Evolutionary conservation across 2,888 invertebrate species (phyloP), one percentile per base, ranked within the genome.

Genomic region (Morinoia aosen): DNA sequence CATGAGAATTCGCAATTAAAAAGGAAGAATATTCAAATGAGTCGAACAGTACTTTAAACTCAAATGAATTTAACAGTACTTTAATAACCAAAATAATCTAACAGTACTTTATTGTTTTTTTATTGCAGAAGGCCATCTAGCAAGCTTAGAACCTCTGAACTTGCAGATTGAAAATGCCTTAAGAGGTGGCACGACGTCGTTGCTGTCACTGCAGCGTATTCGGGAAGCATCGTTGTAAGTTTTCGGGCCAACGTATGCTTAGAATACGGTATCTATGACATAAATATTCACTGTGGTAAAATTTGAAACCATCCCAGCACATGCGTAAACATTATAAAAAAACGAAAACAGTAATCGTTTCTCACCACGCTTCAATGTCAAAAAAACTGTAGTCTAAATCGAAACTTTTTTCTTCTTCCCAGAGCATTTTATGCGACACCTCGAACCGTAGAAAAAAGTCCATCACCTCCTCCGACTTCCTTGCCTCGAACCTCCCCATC

Each of bases 211-310:
- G 64, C 95, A 95, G n/a, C 58, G 58, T 40, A 95, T 95, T 19
- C 95, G 95, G 39, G 95, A 95, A 64, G 95, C 95, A 39, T 95
- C 95, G n/a, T 40, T 95, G 95, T 95, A n/a, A 61, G 95, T 95
- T 39, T 19, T 11, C 25, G 33, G 33, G 90, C 16, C 14, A 48
- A 40, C 19, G 12, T 90, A 19, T 48, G 14, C 10, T 90, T 16
- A 39, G 11, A 40, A 40, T 48, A 25, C 33, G 2, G 76, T 33
- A 3, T 76, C 76, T 25, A 25, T 76, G 76, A 25, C 25, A 16
- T 76, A 76, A 25, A 25, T 16, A 4, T 76, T 16, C 33, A 61
- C 61, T 61, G 12, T 12, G 10, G 58, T 8, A 19, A 61, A 61
- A 61, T 61, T 61, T 19, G 19, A 61, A 61, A 8, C 61, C 8